Evolutionary conservation across 2,888 invertebrate genomes (phyloP).

Genomic region (Thereva unica): DNA sequence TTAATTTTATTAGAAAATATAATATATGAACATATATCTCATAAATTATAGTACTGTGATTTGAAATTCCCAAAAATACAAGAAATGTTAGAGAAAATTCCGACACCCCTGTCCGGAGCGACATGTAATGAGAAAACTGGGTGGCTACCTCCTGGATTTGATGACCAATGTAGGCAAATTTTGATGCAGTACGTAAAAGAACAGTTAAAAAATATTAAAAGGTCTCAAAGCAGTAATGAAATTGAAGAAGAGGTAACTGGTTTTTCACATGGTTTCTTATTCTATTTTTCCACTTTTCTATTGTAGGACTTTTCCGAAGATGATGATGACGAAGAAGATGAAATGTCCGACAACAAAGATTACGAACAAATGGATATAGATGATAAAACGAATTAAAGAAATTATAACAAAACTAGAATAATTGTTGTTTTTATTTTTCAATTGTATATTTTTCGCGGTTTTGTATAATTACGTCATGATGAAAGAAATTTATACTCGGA

Average conservation of each 20-base stretch:
- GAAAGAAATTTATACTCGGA: too few relatives aligned
- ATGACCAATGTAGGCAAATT: conserved; percentile 73
- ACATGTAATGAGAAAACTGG: conserved; percentile 75
- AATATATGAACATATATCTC: conserved; percentile 5
- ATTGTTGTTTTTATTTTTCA: too few relatives aligned
- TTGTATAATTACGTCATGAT: too few relatives aligned
- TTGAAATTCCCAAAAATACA: conserved; percentile 79
- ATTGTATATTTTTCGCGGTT: too few relatives aligned
- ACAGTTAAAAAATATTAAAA: conserved; percentile 51
- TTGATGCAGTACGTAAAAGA: conserved; percentile 69
- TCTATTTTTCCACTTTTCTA: background rate
- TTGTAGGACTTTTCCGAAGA: conserved; percentile 16
- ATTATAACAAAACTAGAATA: too few relatives aligned
- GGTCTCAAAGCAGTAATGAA: background rate
- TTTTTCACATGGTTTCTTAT: background rate
- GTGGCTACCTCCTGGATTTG: conserved; percentile 75
- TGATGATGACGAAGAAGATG: conserved; percentile 5
- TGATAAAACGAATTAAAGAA: background rate
- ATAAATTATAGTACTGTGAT: conserved; percentile 71
- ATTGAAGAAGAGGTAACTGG: conserved; percentile 20
- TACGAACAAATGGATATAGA: conserved; percentile 16
- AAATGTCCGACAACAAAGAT: conserved; percentile 3
- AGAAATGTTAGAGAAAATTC: conserved; percentile 70
- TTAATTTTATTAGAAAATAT: too few relatives aligned
- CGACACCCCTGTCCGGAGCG: conserved; percentile 63